These are phyloP conservation scores for Psilanteris sp. DNA, from an alignment of 1,140 invertebrate genomes.

Conservation along the genomic window DNA sequence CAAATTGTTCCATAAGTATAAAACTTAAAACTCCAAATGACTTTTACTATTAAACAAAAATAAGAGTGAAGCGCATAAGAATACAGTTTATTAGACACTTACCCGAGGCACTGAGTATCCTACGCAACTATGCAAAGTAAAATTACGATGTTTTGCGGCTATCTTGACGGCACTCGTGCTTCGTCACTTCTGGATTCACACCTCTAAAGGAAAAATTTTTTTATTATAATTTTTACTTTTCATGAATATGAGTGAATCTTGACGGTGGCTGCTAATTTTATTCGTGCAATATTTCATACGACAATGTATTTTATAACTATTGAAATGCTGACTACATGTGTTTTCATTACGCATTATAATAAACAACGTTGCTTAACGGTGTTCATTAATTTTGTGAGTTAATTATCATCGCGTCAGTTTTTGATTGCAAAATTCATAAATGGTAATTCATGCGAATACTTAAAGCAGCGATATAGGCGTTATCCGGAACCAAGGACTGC, in stretches of 20 bases:
- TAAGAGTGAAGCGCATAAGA: conserved; percentile 4
- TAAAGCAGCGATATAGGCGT: conserved; percentile 9
- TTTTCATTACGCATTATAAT: conserved; percentile 35
- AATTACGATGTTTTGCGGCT: conserved; percentile 53
- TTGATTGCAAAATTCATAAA: conserved; percentile 40
- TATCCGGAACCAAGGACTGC: conserved; percentile 6
- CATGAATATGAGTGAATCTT: conserved; percentile 18
- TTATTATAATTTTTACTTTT: conserved; percentile 37
- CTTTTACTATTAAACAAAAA: conserved; percentile 24
- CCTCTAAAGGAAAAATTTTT: conserved; percentile 40
- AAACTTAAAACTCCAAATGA: conserved; percentile 24
- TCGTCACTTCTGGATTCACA: conserved; percentile 35
- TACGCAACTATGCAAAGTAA: conserved; percentile 34
- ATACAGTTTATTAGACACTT: conserved; percentile 57
- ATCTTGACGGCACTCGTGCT: conserved; percentile 28
- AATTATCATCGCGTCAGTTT: conserved; percentile 36
- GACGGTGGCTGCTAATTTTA: conserved; percentile 14
- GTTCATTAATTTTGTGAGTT: conserved; percentile 46
- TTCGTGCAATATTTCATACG: conserved; percentile 32
- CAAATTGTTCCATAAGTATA: too few species aligned
- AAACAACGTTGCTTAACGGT: conserved; percentile 51
- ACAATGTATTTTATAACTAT: conserved; percentile 27
- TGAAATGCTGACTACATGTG: conserved; percentile 10
- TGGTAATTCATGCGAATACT: conserved; percentile 39
- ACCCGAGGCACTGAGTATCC: conserved; percentile 45